A percentile compares a stretch with the other conserved stretches of the same genome.
These are phyloP conservation scores for Mirza zaza DNA, from an alignment of 2,113 vertebrate genomes.

Conservation along the genomic window DNA sequence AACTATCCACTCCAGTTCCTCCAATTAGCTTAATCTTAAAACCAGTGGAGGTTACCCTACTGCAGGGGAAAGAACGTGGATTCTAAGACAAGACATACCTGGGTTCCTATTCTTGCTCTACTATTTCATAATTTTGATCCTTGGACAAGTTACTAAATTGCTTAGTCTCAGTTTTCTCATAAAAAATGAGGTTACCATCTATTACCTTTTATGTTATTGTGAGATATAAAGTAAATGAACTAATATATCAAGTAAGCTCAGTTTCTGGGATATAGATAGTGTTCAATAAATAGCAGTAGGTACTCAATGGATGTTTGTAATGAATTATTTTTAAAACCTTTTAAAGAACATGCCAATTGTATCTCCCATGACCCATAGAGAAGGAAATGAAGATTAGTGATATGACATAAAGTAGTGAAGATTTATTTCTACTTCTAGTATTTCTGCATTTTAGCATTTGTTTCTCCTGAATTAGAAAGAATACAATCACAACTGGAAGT, in stretches of 20 bases:
- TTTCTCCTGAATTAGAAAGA: background rate
- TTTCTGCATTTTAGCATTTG: constrained; percentile 39
- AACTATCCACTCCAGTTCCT: background rate
- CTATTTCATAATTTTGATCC: background rate
- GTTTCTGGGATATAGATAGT: background rate
- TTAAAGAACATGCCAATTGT: background rate
- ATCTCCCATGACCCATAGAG: background rate
- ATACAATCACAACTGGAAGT: background rate
- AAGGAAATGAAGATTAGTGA: constrained; percentile 51
- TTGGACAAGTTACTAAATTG: background rate
- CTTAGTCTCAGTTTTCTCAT: background rate
- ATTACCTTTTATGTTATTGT: background rate
- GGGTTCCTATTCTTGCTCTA: background rate
- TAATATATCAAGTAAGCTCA: constrained; percentile 1
- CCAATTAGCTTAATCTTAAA: constrained; percentile 29
- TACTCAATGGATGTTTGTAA: background rate
- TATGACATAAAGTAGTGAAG: background rate
- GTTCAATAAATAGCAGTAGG: background rate
- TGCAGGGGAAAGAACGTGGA: background rate
- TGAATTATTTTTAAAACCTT: constrained; percentile 28
- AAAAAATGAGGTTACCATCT: background rate
- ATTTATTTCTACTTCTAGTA: constrained; percentile 29
- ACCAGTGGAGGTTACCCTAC: background rate
- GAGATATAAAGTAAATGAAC: constrained; percentile 38
- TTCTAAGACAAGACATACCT: background rate